Base-by-base conservation (phyloP, 2,113 vertebrate genomes). In the Psittacus erithacus region DNA sequence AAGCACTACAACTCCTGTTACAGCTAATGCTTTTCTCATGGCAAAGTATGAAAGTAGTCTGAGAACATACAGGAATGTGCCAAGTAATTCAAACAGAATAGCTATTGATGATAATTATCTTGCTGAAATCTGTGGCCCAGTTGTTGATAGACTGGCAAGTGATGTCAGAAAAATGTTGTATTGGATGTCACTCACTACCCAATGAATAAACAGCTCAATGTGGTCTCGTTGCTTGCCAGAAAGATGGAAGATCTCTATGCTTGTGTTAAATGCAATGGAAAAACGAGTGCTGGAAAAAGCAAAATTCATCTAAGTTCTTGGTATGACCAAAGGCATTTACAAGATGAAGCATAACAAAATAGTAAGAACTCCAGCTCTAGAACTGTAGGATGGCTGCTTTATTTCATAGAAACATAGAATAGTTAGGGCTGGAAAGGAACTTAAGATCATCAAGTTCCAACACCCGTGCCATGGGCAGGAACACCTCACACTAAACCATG, bases 241-340 rank as follows among this genome's bases (percentile, higher is more conserved):
- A 90, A 75, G 94, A 81, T 27, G 43, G 82, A 93, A 93, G 86
- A 89, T 71, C 62, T 24, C 49, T 3, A 2, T 33, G 22, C 39
- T 79, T 76, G 11, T 76, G 75, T 59, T 90, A 93, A 92, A 96
- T 64, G 52, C 84, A 82, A 59, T 77, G 29, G 43, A 84, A 94
- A 94, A 91, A 29, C 6, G n/a, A 83, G 38, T 67, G 11, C 35
- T 60, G 41, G 52, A 94, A 88, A 29, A 81, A 76, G 7, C 6
- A 90, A 78, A 93, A 86, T 76, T 96, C 10, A 35, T 74, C 65
- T 75, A 47, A 83, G 33, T 16, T 88, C 69, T 88, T 90, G 28
- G 53, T 60, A 38, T 27, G 41, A 76, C 46, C 35, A 39, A 52
- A 90, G n/a, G 23, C 11, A 10, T 47, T 47, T 47, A 84, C 38